A percentile compares a stretch with the other conserved stretches of the same genome.
Evolutionary conservation across 2,113 vertebrate genomes (phyloP).

Genomic region (Callipepla squamata): DNA sequence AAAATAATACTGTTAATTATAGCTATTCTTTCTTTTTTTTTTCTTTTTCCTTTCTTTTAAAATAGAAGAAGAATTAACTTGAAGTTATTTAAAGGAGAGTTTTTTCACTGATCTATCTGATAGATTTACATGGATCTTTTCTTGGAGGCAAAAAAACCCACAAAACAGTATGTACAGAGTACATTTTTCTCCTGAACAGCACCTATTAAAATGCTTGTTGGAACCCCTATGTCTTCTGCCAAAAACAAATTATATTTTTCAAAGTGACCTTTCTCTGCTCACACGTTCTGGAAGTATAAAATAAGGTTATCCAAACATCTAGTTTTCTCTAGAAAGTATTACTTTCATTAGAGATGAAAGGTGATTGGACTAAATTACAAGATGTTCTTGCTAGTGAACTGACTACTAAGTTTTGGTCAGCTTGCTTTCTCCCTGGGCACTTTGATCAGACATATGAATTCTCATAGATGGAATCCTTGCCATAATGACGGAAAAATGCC

Average conservation of each 20-base stretch:
- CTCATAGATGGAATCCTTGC: background rate
- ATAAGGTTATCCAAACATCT: background rate
- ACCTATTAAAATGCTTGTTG: background rate
- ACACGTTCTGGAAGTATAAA: background rate
- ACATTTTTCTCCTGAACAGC: background rate
- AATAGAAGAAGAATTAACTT: background rate
- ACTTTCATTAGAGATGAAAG: background rate
- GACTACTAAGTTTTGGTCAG: background rate
- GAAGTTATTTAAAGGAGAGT: background rate
- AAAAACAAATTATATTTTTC: background rate
- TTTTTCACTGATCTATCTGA: background rate
- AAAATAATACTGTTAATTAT: background rate
- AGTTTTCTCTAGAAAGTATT: background rate
- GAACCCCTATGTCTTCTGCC: background rate
- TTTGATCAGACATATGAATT: background rate
- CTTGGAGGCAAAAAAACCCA: background rate
- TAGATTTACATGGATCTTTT: background rate
- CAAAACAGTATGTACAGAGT: background rate
- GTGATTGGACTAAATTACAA: background rate
- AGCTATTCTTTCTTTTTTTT: background rate
- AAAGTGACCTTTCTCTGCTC: background rate
- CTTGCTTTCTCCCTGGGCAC: background rate
- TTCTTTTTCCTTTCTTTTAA: background rate
- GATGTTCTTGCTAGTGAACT: background rate
- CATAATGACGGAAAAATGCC: background rate